Evolutionary conservation across 1,140 invertebrate species (phyloP).

Genomic region (Trachelipus rathkii): DNA sequence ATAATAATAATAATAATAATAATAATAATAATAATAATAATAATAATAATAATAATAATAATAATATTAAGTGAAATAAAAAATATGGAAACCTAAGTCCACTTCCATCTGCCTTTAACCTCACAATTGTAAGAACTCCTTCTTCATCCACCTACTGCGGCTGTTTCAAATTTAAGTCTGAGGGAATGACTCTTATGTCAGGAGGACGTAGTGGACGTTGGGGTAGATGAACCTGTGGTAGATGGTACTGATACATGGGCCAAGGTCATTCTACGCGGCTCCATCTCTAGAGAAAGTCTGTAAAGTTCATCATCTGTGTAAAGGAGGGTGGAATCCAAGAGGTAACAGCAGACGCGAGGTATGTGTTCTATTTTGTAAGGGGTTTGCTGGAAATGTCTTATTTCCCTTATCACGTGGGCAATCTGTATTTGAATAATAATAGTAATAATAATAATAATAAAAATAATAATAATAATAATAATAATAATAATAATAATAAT

Average conservation of each 20-base stretch:
- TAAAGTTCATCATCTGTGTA: constrained; percentile 80
- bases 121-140: not conserved
- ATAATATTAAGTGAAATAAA: too few species aligned
- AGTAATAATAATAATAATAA: too few species aligned
- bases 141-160: not conserved
- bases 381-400: constrained; percentile 85
- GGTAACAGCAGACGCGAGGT: constrained; percentile 72
- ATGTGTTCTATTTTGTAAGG: constrained; percentile 86
- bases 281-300: constrained; percentile 73
- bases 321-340: constrained; percentile 70
- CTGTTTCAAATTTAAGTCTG: not conserved
- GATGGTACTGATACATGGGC: constrained; percentile 36
- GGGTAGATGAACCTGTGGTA: not conserved
- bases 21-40: too few species aligned
- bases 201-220: not conserved
- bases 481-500: constrained; percentile 16
- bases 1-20: too few species aligned
- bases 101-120: not conserved
- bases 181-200: constrained; percentile 7
- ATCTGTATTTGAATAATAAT: constrained; percentile 58
- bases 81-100: not conserved
- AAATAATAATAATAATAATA: not conserved
- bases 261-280: constrained; percentile 64
- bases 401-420: constrained; percentile 88
- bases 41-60: too few species aligned